A percentile compares a stretch with the other conserved stretches of the same genome.
Conservation (phyloP, 2,113 vertebrate species). For the Chloroceryle aenea region DNA sequence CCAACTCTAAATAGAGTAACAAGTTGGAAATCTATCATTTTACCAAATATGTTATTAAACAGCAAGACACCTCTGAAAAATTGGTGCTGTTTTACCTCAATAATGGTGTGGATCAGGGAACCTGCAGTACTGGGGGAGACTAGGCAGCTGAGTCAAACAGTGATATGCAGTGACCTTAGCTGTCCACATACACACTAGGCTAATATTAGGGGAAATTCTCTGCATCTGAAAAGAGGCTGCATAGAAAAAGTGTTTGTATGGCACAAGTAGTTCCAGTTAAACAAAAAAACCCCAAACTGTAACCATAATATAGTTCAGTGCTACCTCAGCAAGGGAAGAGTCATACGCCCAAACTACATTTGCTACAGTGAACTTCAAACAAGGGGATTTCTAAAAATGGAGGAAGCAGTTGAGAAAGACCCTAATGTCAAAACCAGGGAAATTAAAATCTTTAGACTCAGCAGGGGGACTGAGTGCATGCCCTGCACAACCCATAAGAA, state of each 20-base stretch:
- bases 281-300: background rate
- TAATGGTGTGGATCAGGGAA: background rate
- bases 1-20: background rate
- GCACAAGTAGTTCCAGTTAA: background rate
- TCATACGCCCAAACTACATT: background rate
- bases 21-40: background rate
- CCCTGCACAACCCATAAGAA: background rate
- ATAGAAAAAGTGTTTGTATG: background rate
- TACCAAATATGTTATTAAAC: background rate
- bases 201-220: background rate
- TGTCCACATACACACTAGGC: background rate
- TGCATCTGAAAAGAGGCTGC: background rate
- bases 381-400: conserved; percentile 34
- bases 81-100: background rate
- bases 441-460: conserved; percentile 32
- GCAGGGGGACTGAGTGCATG: background rate
- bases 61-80: background rate
- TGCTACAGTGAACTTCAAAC: background rate
- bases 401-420: conserved; percentile 23
- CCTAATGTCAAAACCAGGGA: background rate
- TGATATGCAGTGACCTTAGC: background rate
- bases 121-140: background rate
- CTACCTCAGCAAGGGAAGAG: background rate
- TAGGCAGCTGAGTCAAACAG: background rate
- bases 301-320: background rate